Evolutionary conservation across 2,113 vertebrate species (phyloP), one percentile per base, ranked within the genome.

Genomic region (Oriolus oriolus): DNA sequence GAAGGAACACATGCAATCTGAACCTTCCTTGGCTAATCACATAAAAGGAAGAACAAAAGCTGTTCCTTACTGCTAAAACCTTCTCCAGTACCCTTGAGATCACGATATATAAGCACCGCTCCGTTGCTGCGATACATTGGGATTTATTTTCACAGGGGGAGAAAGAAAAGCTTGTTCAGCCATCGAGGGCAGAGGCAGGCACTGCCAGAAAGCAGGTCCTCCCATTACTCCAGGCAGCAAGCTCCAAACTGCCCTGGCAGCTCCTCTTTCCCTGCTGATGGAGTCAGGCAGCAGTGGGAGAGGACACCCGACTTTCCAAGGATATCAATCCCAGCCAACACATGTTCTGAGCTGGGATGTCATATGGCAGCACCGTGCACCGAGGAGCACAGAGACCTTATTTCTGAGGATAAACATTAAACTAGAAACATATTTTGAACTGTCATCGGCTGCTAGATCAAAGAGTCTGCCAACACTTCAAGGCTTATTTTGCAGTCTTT

Each of bases 381-480:
- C 1, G 7, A 87, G 57, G 57, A 87, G 81, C 3, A 7, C 41
- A 47, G 66, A 95, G 83, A 35, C 76, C 65, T 90, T 47, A 80
- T 63, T 94, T 70, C 92, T 73, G 64, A 86, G 83, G 92, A 93
- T 86, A 96, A 96, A 90, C 92, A 86, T 47, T 70, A 61, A 90
- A 88, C 95, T 16, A 75, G 82, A 86, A 92, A 94, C 90, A 69
- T 82, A 95, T 93, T 96, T 90, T 84, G 88, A 96, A 92, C 92
- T 96, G 90, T 90, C 87, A 88, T 27, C 75, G 33, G 75, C 60
- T 64, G 79, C 85, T 41, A 84, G 93, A 96, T 96, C 92, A 95
- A 94, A 95, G 95, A 78, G 37, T 2, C 83, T 84, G 88, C 93
- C 83, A 92, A 64, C 92, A 71, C 71, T 86, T 95, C 93, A 88